Base-by-base conservation (phyloP, 2,888 invertebrate genomes). In the Penaeus monodon region DNA sequence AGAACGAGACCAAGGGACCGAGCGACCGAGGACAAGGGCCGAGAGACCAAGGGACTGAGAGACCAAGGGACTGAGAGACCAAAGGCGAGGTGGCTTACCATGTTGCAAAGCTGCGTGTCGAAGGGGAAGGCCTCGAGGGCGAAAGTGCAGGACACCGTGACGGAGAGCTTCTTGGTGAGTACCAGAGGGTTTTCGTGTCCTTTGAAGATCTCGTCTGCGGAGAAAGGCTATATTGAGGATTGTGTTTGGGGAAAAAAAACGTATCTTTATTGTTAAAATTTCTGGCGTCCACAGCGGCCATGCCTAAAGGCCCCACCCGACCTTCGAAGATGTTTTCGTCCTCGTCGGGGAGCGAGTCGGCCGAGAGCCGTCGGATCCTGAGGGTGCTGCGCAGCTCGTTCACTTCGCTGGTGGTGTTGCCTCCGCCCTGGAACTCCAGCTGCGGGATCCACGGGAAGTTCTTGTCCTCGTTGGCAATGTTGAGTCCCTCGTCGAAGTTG, bases 351-450 rank as follows among this genome's bases (percentile, higher is more conserved):
- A 49, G 57, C 20, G 44, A 49, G 49, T 29, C 22, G 29, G 22
- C 14, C 24, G 29, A 20, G 27, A 22, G n/a, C 22, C 38, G 33
- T 22, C 65, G 65, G 33, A 65, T 33, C 14, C 64, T 29, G 22
- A 81, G 66, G 10, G 81, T 66, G 24, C n/a, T 66, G 24, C 66
- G 29, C 66, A 29, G 17, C 38, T 29, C 66, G 14, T 4, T 44
- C 24, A 81, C 66, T 12, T 29, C 63, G 66, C 81, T 65, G 24
- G 81, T 33, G 12, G 81, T 81, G 27, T 82, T 44, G 20, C 57
- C 82, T 10, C 49, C 73, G 12, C 82, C 82, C 29, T 73, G 57
- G 63, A 70, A 82, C 73, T 70, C 70, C 57, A 82, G 6, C 49
- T 24, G 17, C 0, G 82, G 82, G 12, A 57, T 49, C 82, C 82